Conservation (phyloP, 1,140 invertebrate species). For the Zaprionus tsacasi region DNA sequence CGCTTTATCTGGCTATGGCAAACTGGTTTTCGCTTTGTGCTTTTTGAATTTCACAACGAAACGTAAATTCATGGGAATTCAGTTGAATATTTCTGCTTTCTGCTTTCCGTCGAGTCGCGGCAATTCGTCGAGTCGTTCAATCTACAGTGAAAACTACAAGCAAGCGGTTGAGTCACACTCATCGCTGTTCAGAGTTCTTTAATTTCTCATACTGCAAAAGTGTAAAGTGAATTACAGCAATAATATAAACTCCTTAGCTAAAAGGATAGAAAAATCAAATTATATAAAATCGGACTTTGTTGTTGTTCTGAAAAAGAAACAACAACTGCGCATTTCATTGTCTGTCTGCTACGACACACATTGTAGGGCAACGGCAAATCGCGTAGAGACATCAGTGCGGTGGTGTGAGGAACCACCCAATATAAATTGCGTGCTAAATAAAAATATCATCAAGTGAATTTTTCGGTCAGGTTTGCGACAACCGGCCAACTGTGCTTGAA, state of each 20-base stretch:
- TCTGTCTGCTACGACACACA: not conserved
- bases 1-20: conserved; percentile 59
- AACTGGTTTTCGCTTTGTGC: conserved; percentile 68
- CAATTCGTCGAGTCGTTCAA: conserved; percentile 23
- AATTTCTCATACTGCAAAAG: conserved; percentile 22
- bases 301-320: conserved; percentile 45
- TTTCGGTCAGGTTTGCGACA: conserved; percentile 61
- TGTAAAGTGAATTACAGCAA: conserved; percentile 23
- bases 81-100: not conserved
- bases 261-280: conserved; percentile 37
- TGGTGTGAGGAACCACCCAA: conserved; percentile 71
- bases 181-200: conserved; percentile 5
- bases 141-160: conserved; percentile 57
- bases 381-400: conserved; percentile 49
- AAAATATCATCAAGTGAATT: conserved; percentile 47
- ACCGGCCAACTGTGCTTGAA: conserved; percentile 65
- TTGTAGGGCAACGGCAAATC: conserved; percentile 52
- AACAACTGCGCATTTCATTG: conserved; percentile 59
- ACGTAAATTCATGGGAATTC: conserved; percentile 56
- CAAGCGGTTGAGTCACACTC: conserved; percentile 65
- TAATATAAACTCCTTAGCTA: conserved; percentile 19
- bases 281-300: not conserved
- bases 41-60: conserved; percentile 83
- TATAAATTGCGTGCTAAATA: conserved; percentile 57
- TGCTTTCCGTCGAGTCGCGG: not conserved